Conservation (phyloP, 2,797 vertebrate genomes). For the Numenius phaeopus region DNA sequence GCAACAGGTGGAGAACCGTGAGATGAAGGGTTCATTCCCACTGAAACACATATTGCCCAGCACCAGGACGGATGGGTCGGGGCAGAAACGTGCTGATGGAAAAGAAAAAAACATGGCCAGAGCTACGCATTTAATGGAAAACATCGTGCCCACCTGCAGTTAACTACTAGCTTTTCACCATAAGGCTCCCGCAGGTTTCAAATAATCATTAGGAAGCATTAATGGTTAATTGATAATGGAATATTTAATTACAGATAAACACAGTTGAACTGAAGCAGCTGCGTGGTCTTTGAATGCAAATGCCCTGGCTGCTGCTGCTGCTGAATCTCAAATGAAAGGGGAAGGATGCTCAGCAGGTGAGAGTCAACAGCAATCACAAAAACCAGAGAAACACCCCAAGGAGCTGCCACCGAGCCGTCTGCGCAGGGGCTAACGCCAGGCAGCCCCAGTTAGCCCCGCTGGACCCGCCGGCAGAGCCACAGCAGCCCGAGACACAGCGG, state of each 20-base stretch:
- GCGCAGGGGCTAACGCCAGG: rapidly evolving
- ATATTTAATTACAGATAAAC: slow-evolving; percentile 52
- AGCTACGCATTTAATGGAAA: not conserved
- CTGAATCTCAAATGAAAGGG: not conserved
- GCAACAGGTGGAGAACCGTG: rapidly evolving
- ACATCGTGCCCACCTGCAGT: not conserved
- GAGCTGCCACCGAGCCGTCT: rapidly evolving
- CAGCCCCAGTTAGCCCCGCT: not conserved
- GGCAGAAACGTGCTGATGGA: not conserved
- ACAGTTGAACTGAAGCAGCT: not conserved
- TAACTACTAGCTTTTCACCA: not conserved
- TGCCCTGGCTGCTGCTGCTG: not conserved
- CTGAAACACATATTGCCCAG: rapidly evolving
- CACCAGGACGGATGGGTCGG: not conserved
- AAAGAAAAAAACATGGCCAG: not conserved
- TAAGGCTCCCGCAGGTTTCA: not conserved
- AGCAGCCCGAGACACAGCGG: not conserved
- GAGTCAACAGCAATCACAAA: not conserved
- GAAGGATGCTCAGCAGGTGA: not conserved
- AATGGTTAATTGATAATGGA: slow-evolving; percentile 41
- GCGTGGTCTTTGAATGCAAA: not conserved
- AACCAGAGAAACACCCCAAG: not conserved
- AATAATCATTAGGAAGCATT: not conserved
- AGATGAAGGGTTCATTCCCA: not conserved
- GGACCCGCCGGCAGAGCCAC: not conserved